phyloP scores from a whole-genome alignment of 2,797 vertebrate species.

The Coluber constrictor region DNA sequence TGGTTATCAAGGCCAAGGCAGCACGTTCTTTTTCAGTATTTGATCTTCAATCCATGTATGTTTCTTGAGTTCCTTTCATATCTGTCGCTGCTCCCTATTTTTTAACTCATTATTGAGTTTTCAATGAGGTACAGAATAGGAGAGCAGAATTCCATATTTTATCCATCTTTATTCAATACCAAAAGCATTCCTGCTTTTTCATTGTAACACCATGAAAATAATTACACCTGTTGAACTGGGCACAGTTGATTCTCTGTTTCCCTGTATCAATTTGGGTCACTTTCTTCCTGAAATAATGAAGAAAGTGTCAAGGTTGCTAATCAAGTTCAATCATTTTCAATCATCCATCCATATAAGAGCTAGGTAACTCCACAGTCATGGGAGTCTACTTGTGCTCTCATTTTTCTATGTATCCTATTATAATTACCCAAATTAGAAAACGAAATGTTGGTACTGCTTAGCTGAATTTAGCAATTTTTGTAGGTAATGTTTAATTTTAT shows the following conservation, averaged over 20 bases:
- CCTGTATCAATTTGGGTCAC: background rate
- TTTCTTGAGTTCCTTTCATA: background rate
- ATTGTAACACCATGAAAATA: background rate
- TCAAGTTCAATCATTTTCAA: background rate
- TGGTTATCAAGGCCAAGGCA: background rate
- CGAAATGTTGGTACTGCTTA: background rate
- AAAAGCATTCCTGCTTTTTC: background rate
- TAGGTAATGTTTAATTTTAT: background rate
- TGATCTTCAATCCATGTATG: background rate
- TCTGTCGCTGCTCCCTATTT: background rate
- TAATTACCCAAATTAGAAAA: background rate
- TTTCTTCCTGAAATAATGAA: background rate
- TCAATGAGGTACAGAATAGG: background rate
- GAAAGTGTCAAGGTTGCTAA: background rate
- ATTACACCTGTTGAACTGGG: background rate
- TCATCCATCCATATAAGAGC: background rate
- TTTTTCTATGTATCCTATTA: background rate
- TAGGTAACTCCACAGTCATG: background rate
- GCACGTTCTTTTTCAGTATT: background rate
- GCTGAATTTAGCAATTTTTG: background rate
- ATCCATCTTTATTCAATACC: background rate
- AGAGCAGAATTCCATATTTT: background rate
- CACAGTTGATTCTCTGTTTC: background rate
- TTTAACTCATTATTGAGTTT: background rate
- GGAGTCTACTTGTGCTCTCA: background rate